These are phyloP conservation scores for Diorhabda carinulata DNA, from an alignment of 1,140 invertebrate genomes.

Conservation along the genomic window DNA sequence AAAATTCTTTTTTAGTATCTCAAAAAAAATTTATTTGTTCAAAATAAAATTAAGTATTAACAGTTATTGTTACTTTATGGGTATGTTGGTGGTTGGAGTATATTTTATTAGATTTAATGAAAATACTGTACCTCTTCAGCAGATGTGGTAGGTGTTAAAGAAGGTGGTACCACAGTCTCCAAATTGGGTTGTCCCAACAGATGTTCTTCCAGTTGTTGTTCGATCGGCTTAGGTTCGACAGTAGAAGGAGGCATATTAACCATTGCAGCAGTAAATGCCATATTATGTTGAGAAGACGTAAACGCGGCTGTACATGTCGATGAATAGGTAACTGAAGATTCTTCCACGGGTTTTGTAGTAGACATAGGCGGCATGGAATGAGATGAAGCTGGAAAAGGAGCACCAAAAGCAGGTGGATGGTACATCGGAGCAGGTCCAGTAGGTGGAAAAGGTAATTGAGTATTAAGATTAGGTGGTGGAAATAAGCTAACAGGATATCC, in stretches of 20 bases:
- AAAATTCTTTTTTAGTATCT: too few relatives aligned
- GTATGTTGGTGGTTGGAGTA: too few relatives aligned
- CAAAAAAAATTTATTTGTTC: too few relatives aligned
- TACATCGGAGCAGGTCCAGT: conserved; percentile 57
- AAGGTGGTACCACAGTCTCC: conserved; percentile 38
- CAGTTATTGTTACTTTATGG: too few relatives aligned
- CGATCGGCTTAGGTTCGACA: conserved; percentile 37
- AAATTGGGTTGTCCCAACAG: conserved; percentile 28
- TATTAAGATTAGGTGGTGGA: conserved; percentile 54
- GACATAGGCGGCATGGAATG: conserved; percentile 53
- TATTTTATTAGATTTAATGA: not conserved
- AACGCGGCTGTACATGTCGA: conserved; percentile 69
- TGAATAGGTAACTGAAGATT: conserved; percentile 49
- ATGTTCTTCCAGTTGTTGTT: conserved; percentile 36
- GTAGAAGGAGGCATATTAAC: conserved; percentile 50
- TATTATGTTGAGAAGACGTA: conserved; percentile 71
- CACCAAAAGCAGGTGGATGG: conserved; percentile 57
- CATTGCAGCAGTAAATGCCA: conserved; percentile 72
- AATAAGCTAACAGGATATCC: conserved; percentile 41
- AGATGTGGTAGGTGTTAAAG: conserved; percentile 12
- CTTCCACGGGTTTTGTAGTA: conserved; percentile 55
- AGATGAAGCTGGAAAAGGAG: conserved; percentile 54
- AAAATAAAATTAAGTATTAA: too few relatives aligned
- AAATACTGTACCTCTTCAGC: conserved; percentile 20
- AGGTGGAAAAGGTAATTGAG: conserved; percentile 60